Base-by-base conservation (phyloP, 2,113 vertebrate genomes). In the Channa argus region DNA sequence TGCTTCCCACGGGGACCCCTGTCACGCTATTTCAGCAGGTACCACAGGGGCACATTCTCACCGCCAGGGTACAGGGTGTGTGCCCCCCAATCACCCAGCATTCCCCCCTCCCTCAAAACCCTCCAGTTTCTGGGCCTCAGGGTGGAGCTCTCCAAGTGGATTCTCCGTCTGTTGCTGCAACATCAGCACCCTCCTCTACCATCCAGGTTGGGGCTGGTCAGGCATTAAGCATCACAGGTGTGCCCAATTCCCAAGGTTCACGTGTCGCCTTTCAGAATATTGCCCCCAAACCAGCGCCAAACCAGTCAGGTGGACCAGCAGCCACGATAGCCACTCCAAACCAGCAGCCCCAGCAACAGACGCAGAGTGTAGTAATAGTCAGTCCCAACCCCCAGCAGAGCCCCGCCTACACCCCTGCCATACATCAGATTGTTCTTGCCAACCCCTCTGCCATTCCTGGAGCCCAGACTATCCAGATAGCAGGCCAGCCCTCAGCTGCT, bases 231-330 rank as follows among this genome's bases (percentile, higher is more conserved):
- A 95, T 97, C 3, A 94, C 95, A 50, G 95, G 96, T 50, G 93
- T 96, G 51, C 94, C 96, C 15, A 96, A 92, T 81, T 92, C 96
- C 68, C 96, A 96, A 3, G 94, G 95, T 6, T 95, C 97, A 24
- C 95, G 97, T n/a, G 95, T 97, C 53, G 94, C 96, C 43, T 99
- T 98, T 95, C 98, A 99, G 86, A 99, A 97, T 63, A 99, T 99
- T 53, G 98, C 97, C 62, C 97, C 97, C 61, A 98, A 98, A 89
- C 97, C 97, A 70, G 93, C 95, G 38, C 96, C 96, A 0, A 95
- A 95, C 89, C 97, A 97, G 85, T 88, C 95, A 39, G 85, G 92
- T 1, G 93, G 95, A 76, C 92, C 94, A 24, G 92, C 95, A 93
- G 71, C 91, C 92, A 38, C 73, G 36, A 91, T 95, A 74, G 93